Percentiles rank a stretch among this genome's conserved stretches.
Conservation (phyloP, 2,797 vertebrate genomes). For the Enteromius unitaeniatus region DNA sequence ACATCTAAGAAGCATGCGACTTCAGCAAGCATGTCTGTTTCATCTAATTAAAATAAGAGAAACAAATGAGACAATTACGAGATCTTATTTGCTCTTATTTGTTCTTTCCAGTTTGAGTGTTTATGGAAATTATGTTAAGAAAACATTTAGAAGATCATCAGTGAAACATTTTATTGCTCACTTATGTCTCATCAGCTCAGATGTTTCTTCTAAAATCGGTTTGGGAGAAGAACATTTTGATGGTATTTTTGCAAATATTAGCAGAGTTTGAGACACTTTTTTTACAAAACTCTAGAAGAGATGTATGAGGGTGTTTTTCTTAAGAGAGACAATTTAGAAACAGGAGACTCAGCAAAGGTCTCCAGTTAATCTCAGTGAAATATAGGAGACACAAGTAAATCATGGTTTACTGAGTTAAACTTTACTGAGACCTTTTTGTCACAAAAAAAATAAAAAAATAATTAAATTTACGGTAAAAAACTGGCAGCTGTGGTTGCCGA, state of each 20-base stretch:
- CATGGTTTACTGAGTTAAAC: background rate
- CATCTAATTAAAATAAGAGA: background rate
- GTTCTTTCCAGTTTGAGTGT: background rate
- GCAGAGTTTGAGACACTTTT: background rate
- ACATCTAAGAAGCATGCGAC: background rate
- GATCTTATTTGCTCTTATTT: background rate
- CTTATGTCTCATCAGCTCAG: background rate
- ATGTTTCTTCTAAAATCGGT: background rate
- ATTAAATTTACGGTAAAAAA: too few species aligned
- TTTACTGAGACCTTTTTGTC: background rate
- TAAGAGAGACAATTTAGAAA: background rate
- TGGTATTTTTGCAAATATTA: background rate
- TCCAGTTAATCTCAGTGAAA: background rate
- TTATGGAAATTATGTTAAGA: background rate
- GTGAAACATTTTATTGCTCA: background rate
- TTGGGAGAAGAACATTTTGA: background rate
- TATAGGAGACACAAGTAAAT: too few species aligned
- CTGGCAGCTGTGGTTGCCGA: too few species aligned
- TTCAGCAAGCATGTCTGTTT: background rate
- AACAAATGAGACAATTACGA: background rate
- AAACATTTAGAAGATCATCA: too few species aligned
- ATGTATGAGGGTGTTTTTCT: background rate
- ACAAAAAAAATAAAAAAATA: too few species aligned
- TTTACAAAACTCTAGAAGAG: background rate
- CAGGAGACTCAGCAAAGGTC: background rate